A percentile compares a stretch with the other conserved stretches of the same genome.
These are phyloP conservation scores for Lordiphosa stackelbergi DNA, from an alignment of 1,140 invertebrate genomes.

Conservation along the genomic window DNA sequence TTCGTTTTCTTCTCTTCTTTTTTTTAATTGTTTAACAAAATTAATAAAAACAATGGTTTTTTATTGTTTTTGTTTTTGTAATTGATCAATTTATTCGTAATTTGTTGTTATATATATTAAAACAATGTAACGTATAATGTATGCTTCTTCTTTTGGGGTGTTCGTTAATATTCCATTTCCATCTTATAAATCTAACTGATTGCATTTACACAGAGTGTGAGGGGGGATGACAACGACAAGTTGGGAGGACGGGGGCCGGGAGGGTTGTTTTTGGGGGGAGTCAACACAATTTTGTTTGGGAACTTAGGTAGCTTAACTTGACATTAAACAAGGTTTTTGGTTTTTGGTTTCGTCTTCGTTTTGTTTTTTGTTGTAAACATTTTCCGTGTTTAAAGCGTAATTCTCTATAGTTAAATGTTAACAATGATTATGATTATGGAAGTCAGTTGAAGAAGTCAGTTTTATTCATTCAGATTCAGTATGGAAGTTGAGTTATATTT, in stretches of 20 bases:
- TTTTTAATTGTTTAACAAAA: conserved; percentile 64
- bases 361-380: conserved; percentile 5
- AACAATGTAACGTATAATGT: conserved; percentile 72
- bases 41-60: conserved; percentile 75
- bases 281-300: neutral
- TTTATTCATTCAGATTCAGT: conserved; percentile 31
- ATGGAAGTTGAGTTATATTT: conserved; percentile 49
- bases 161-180: conserved; percentile 22
- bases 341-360: neutral
- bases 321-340: conserved; percentile 8
- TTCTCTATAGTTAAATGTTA: conserved; percentile 72
- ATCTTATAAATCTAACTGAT: conserved; percentile 73
- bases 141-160: neutral
- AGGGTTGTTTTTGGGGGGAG: neutral
- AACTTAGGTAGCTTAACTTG: conserved; percentile 10
- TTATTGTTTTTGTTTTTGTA: conserved; percentile 31
- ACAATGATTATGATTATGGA: conserved; percentile 75
- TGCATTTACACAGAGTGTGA: conserved; percentile 74
- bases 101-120: conserved; percentile 62
- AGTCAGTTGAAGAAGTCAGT: conserved; percentile 73
- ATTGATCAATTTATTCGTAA: conserved; percentile 74
- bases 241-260: neutral
- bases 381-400: conserved; percentile 52
- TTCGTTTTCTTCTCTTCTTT: conserved; percentile 34
- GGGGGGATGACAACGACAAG: conserved; percentile 2